phyloP scores from a whole-genome alignment of 2,113 vertebrate genomes.

The Platycercus adscitus region DNA sequence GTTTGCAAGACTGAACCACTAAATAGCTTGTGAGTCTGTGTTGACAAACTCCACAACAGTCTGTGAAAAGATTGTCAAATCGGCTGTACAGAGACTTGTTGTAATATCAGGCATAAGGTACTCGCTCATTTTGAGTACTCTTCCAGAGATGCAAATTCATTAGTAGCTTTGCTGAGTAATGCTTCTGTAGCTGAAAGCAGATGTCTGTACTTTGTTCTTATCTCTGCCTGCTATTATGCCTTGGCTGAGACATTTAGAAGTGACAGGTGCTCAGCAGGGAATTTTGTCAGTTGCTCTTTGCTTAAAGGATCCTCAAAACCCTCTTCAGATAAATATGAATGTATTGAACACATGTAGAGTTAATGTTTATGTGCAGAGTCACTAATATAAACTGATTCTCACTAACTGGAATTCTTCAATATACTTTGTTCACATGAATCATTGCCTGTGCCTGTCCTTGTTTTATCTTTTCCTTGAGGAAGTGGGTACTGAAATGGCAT shows the following conservation, averaged over 20 bases:
- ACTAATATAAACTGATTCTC: neutral
- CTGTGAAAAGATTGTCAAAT: neutral
- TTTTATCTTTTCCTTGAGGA: neutral
- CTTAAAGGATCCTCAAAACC: neutral
- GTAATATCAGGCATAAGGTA: neutral
- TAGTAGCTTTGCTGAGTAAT: neutral
- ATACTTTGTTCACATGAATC: neutral
- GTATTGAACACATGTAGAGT: neutral
- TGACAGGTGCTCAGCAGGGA: neutral
- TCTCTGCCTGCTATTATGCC: neutral
- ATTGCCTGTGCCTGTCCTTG: neutral
- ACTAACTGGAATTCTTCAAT: neutral
- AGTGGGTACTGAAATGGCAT: neutral
- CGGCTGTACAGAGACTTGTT: neutral
- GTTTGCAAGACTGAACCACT: neutral
- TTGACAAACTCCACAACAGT: neutral
- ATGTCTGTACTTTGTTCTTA: neutral
- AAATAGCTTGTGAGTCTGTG: neutral
- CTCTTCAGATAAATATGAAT: neutral
- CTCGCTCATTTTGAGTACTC: neutral
- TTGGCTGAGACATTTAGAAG: neutral
- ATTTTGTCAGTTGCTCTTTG: neutral
- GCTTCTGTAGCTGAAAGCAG: neutral
- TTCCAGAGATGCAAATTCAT: neutral
- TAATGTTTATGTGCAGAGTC: neutral